These are phyloP conservation scores for Lepidocyrtinus sp. DNA, from an alignment of 2,888 invertebrate species.

Conservation along the genomic window DNA sequence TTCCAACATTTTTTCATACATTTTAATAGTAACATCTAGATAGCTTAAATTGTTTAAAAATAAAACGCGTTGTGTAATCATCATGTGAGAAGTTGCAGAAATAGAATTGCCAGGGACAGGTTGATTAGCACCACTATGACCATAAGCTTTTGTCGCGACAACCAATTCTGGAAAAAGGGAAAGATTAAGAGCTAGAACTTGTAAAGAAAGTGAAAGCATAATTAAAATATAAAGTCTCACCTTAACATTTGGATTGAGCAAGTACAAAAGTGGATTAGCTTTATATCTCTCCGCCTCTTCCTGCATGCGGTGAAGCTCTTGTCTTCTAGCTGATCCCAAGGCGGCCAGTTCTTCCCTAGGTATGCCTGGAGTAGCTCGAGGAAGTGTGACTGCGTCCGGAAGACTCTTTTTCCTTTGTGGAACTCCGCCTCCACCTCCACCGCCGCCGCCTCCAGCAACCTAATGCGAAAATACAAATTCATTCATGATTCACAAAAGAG, in stretches of 20 bases:
- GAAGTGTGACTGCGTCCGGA: constrained; percentile 92
- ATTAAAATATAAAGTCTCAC: constrained; percentile 75
- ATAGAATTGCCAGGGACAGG: constrained; percentile 94
- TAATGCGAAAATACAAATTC: constrained; percentile 31
- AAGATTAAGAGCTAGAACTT: constrained; percentile 22
- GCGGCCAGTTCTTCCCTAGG: constrained; percentile 95
- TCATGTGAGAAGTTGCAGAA: constrained; percentile 96
- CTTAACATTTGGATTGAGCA: constrained; percentile 98
- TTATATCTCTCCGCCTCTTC: constrained; percentile 93
- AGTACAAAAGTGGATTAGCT: constrained; percentile 94
- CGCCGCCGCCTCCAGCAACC: constrained; percentile 55
- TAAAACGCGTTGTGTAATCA: constrained; percentile 60
- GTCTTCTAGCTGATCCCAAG: constrained; percentile 93
- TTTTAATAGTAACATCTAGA: background rate
- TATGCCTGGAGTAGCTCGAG: constrained; percentile 86
- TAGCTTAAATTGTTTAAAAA: constrained; percentile 40
- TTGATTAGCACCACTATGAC: constrained; percentile 94
- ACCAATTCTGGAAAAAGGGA: constrained; percentile 86
- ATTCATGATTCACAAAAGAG: constrained; percentile 5
- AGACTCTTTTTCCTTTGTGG: constrained; percentile 96
- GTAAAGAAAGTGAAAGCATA: constrained; percentile 18
- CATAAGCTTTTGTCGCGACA: constrained; percentile 94
- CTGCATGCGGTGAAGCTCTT: constrained; percentile 92
- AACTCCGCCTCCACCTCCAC: constrained; percentile 72
- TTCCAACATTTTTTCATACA: constrained; percentile 43